A percentile compares a stretch with the other conserved stretches of the same genome.
These are phyloP conservation scores for Eulacestoma nigropectus DNA, from an alignment of 2,113 vertebrate genomes.

Conservation along the genomic window DNA sequence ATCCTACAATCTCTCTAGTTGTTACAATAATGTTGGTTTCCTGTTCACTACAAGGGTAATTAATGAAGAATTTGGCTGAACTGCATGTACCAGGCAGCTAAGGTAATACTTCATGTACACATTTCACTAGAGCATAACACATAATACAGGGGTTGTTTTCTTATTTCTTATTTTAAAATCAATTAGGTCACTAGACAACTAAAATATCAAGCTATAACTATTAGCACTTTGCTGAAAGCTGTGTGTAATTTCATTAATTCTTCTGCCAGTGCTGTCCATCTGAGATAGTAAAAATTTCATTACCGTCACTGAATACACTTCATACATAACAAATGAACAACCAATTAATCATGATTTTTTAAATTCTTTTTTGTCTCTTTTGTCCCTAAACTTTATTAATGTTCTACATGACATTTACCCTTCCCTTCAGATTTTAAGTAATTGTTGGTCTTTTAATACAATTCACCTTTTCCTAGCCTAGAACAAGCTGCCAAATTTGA, in stretches of 20 bases:
- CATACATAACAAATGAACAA: not conserved
- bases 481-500: not conserved
- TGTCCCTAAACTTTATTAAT: not conserved
- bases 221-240: conserved; percentile 2
- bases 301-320: not conserved
- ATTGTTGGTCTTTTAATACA: not conserved
- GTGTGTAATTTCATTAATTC: not conserved
- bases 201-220: conserved; percentile 25
- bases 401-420: not conserved
- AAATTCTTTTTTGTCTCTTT: not conserved
- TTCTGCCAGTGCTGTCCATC: not conserved
- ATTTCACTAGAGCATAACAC: not conserved
- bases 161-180: conserved; percentile 18
- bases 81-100: conserved; percentile 34
- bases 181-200: conserved; percentile 21
- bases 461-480: not conserved
- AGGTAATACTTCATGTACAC: conserved; percentile 43
- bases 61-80: conserved; percentile 61
- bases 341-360: not conserved
- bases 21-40: conserved; percentile 42
- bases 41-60: conserved; percentile 34
- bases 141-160: conserved; percentile 21
- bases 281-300: conserved; percentile 28
- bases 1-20: not conserved
- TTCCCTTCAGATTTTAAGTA: not conserved